Percentiles rank a stretch among this genome's conserved stretches.
phyloP scores from a whole-genome alignment of 2,113 vertebrate genomes.

The Morone saxatilis region DNA sequence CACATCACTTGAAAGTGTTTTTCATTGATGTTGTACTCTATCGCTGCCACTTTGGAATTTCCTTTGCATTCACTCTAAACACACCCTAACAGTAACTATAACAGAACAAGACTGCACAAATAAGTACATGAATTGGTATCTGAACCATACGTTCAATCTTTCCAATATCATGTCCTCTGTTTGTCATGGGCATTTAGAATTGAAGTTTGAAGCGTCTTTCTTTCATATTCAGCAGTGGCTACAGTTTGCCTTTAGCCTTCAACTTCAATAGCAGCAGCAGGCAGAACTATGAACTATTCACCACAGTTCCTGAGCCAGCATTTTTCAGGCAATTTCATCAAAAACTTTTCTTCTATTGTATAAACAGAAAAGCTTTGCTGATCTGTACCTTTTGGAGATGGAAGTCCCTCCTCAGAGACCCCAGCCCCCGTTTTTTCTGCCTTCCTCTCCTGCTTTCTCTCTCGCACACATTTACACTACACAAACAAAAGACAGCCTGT shows the following conservation, averaged over 20 bases:
- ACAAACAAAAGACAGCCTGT: constrained; percentile 63
- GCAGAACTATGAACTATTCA: constrained; percentile 51
- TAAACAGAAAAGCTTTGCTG: constrained; percentile 69
- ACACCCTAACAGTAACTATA: background rate
- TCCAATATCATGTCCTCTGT: background rate
- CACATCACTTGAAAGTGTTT: background rate
- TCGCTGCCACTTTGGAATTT: background rate
- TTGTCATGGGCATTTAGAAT: constrained; percentile 8
- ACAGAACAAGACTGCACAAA: background rate
- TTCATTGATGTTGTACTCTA: background rate
- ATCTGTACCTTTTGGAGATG: constrained; percentile 67
- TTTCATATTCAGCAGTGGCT: constrained; percentile 34
- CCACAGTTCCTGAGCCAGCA: constrained; percentile 66
- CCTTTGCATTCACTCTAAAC: background rate
- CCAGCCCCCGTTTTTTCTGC: constrained; percentile 24
- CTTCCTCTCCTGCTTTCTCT: constrained; percentile 5
- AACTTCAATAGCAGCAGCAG: constrained; percentile 32
- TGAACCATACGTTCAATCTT: background rate
- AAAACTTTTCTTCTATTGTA: constrained; percentile 62
- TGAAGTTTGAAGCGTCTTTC: constrained; percentile 28
- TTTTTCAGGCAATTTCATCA: constrained; percentile 66
- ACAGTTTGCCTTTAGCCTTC: constrained; percentile 41
- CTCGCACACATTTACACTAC: constrained; percentile 60
- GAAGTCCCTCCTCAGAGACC: constrained; percentile 62
- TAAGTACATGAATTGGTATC: background rate